Percentiles rank a stretch among this genome's conserved stretches.
Evolutionary conservation across 2,888 invertebrate genomes (phyloP).

Genomic region (Sinotaia quadrata): DNA sequence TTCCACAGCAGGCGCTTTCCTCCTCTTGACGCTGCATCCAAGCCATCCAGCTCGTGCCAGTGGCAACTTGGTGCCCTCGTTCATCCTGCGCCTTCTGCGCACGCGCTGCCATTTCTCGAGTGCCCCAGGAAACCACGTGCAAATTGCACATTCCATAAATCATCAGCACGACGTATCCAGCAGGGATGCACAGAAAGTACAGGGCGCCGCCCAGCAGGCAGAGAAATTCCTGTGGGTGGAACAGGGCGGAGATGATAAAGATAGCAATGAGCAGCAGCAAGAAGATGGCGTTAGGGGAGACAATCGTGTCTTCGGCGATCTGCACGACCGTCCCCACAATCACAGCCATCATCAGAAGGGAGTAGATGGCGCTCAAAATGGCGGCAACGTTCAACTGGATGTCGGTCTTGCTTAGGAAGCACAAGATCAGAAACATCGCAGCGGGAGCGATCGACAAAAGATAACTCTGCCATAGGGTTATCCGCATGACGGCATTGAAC

Average conservation of each 20-base stretch:
- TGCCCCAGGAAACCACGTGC: slow-evolving; percentile 95
- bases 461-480: slow-evolving; percentile 60
- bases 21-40: slow-evolving; percentile 47
- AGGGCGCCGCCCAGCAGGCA: slow-evolving; percentile 73
- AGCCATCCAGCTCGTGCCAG: slow-evolving; percentile 35
- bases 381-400: slow-evolving; percentile 64
- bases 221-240: slow-evolving; percentile 69
- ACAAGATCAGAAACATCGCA: slow-evolving; percentile 59
- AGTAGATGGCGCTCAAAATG: slow-evolving; percentile 60
- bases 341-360: slow-evolving; percentile 70
- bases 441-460: slow-evolving; percentile 62
- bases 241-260: slow-evolving; percentile 59
- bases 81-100: slow-evolving; percentile 40
- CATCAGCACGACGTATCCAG: slow-evolving; percentile 92
- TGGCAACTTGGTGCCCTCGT: slow-evolving; percentile 26
- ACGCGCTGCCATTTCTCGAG: slow-evolving; percentile 78
- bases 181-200: slow-evolving; percentile 92
- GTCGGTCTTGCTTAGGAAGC: slow-evolving; percentile 60
- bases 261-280: slow-evolving; percentile 59
- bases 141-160: slow-evolving; percentile 93
- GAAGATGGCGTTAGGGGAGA: slow-evolving; percentile 68
- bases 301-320: slow-evolving; percentile 59
- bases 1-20: slow-evolving; percentile 48
- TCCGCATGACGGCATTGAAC: slow-evolving; percentile 61
- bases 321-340: slow-evolving; percentile 63